Evolutionary conservation across 37 sponge, comb jelly and placozoan species (phyloP).

Genomic region (Crambe crambe): DNA sequence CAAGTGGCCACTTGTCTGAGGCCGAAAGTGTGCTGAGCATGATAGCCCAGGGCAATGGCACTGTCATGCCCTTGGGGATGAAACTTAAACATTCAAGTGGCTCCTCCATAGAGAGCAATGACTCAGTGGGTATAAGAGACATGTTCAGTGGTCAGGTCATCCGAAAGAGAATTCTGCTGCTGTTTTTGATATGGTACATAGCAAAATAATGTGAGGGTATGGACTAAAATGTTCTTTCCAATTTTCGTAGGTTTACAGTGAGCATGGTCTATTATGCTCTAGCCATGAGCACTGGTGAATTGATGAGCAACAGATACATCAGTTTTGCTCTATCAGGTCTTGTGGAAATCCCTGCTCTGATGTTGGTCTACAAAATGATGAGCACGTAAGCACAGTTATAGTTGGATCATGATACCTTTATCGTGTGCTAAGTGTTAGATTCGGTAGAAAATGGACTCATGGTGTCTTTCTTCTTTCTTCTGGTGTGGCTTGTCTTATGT

Average conservation of each 20-base stretch:
- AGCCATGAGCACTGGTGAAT: constrained; percentile 40
- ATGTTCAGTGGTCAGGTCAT: constrained; percentile 37
- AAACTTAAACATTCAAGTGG: background rate
- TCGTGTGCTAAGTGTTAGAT: constrained; percentile 1
- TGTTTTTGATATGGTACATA: constrained; percentile 42
- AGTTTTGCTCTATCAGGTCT: constrained; percentile 52
- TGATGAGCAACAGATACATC: constrained; percentile 55
- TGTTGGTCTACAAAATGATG: constrained; percentile 19
- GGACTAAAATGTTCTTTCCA: too few species aligned
- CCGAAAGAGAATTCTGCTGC: constrained; percentile 20
- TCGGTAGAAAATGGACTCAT: constrained; percentile 48
- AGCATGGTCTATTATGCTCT: constrained; percentile 61
- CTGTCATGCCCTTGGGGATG: constrained; percentile 19
- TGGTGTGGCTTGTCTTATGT: constrained; percentile 19
- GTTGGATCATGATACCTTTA: background rate
- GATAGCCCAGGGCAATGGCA: constrained; percentile 61
- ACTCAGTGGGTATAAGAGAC: constrained; percentile 7
- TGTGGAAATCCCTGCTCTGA: constrained; percentile 47
- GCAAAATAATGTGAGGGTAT: background rate
- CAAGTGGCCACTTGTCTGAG: constrained; percentile 36
- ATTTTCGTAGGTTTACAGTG: constrained; percentile 44
- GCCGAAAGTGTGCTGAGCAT: constrained; percentile 41
- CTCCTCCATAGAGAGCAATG: background rate
- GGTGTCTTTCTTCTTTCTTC: constrained; percentile 17
- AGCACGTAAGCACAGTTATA: constrained; percentile 31